Base-by-base conservation (phyloP, 1,140 invertebrate species). In the Euwallacea similis region DNA sequence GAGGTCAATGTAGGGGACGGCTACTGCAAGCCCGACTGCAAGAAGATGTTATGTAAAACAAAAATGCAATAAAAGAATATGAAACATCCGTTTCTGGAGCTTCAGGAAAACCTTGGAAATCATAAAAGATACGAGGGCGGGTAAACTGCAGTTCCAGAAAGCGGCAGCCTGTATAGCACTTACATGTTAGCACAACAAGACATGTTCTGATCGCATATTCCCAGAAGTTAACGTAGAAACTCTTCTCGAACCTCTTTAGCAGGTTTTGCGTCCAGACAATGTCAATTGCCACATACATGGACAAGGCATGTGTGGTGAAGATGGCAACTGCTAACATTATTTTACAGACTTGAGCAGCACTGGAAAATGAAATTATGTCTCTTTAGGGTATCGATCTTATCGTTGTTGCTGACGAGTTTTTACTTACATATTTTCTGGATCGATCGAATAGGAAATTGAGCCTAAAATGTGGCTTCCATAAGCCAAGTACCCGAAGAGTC, bases 211-310 rank as follows among this genome's bases (percentile, higher is more conserved):
- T 85, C 2, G 86, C 75, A 74, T 89, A 91, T 80, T 94, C 91
- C 82, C 84, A 87, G n/a, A 88, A 78, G 0, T 80, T 50, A 61
- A 80, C 82, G 63, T 76, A 81, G 54, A 76, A 79, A 73, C 77
- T 83, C 74, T 77, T 83, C 72, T 79, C 82, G 42, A 81, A 77
- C 69, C 76, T 78, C 65, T 79, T 76, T 54, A 75, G 74, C 44
- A 90, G 70, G 69, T 89, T 88, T 44, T 86, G 86, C 56, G 91
- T 93, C 93, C 94, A 96, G 3, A 90, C 83, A 69, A 97, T 96
- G 72, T 93, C 91, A 69, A 96, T 89, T 0, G 95, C 93, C 0
- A 97, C 94, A 80, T 96, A 98, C 78, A 93, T 74, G 44, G 95
- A 93, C 11, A 97, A 84, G 0, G 89, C 89, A 82, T 95, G 94